Evolutionary conservation across 2,113 vertebrate genomes (phyloP).

Genomic region (Struthidea cinerea): DNA sequence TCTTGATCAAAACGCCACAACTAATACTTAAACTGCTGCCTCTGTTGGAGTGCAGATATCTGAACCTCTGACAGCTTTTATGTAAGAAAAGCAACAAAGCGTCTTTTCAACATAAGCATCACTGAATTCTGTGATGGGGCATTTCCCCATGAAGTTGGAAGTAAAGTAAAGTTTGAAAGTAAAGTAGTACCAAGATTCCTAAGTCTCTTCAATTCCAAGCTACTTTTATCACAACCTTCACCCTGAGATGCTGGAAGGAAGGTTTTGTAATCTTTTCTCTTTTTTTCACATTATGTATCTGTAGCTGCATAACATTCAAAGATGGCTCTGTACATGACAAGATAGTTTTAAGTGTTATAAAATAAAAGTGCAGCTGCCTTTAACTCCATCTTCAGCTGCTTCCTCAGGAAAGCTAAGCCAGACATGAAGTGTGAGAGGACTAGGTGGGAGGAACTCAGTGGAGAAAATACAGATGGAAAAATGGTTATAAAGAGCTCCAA

Average conservation of each 20-base stretch:
- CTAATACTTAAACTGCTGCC: not conserved
- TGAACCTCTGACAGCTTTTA: not conserved
- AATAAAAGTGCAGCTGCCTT: not conserved
- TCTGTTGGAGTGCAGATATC: not conserved
- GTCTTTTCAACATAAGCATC: not conserved
- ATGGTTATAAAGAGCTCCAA: not conserved
- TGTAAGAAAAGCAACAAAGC: not conserved
- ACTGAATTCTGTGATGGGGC: not conserved
- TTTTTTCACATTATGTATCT: not conserved
- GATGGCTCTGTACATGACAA: not conserved
- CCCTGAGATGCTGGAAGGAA: not conserved
- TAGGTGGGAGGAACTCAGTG: not conserved
- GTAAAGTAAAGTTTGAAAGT: not conserved
- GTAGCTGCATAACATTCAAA: not conserved
- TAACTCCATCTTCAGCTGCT: not conserved
- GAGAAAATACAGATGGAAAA: not conserved
- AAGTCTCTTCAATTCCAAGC: not conserved
- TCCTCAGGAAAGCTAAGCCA: not conserved
- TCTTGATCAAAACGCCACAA: not conserved
- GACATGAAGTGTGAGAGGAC: not conserved
- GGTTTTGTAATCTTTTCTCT: not conserved
- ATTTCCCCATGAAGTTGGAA: not conserved
- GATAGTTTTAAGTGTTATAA: not conserved
- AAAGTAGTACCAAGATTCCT: not conserved
- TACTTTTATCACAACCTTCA: not conserved